Base-by-base conservation (phyloP, 1,140 invertebrate species). In the Asobara japonica region DNA sequence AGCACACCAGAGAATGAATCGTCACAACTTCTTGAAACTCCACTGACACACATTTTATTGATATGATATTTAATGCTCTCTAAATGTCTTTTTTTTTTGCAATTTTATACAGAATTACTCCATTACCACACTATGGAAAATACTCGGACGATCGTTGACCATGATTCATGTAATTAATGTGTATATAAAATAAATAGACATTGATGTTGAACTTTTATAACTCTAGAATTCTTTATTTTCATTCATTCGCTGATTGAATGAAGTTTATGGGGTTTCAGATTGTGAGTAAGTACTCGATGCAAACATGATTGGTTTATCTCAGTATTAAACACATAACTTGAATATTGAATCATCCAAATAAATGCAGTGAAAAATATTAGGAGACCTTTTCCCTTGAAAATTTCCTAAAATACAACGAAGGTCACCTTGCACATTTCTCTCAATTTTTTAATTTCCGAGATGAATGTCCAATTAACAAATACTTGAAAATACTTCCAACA, bases 11-110 rank as follows among this genome's bases (percentile, higher is more conserved):
- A 33, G 60, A 62, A 70, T 36, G 11, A 73, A 68, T 18, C 74
- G 71, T 68, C 65, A 73, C 41, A 61, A 48, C 38, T 71, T 73
- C 20, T 41, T 73, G 6, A 76, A 73, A 61, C 30, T 73, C 61
- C 71, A 73, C 11, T 76, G 68, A 76, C 10, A 45, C 18, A 60
- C 25, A 66, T 29, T 18, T 60, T 60, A 61, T 51, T 51, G 45
- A 51, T 51, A 51, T 51, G 45, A 20, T 20, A n/a, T 51, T 51
- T 20, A 5, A 20, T 51, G 8, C 20, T 51, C 16, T n/a, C 31
- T 36, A 33, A 33, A 10, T 16, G 27, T 65, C 20, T 65, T 27
- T 67, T 38, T 5, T 48, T 67, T n/a, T 25, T 41, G 30, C 16
- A 20, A 51, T 25, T 51, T 51, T 51, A 20, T 51, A 51, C 45